These are phyloP conservation scores for Mimas tiliae DNA, from an alignment of 2,888 invertebrate genomes.

Conservation along the genomic window DNA sequence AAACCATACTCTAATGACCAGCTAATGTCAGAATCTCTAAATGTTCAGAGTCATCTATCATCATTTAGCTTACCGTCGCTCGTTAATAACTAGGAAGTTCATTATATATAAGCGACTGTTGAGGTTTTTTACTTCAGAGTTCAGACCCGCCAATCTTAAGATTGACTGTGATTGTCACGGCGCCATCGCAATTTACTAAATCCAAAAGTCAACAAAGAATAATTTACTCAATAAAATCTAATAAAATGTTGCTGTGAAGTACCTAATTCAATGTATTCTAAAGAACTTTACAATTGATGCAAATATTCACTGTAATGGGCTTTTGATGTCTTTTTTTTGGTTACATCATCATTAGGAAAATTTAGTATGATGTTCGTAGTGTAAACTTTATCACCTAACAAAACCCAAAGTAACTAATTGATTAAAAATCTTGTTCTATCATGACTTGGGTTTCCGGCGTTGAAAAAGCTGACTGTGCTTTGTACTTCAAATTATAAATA, in stretches of 20 bases:
- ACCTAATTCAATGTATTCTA: conserved; percentile 8
- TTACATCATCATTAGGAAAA: conserved; percentile 11
- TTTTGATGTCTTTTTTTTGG: conserved; percentile 17
- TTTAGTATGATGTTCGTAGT: conserved; percentile 5
- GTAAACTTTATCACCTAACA: neutral
- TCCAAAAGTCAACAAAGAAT: neutral
- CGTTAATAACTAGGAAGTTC: neutral
- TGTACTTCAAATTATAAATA: too few relatives aligned
- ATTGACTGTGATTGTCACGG: conserved; percentile 14
- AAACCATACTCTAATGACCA: conserved; percentile 33
- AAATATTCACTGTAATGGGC: neutral
- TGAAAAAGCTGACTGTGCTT: neutral
- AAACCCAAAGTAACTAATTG: neutral
- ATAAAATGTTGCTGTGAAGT: conserved; percentile 5
- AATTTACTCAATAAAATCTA: conserved; percentile 15
- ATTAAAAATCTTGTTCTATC: neutral
- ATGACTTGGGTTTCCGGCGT: neutral
- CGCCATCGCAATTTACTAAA: conserved; percentile 13
- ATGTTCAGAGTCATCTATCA: conserved; percentile 6
- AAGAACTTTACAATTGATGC: conserved; percentile 3
- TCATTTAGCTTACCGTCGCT: neutral
- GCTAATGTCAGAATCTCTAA: neutral
- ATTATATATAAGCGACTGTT: neutral
- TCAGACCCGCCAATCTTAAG: neutral
- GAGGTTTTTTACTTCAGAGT: conserved; percentile 9